Evolutionary conservation across 1,140 invertebrate species (phyloP).

Genomic region (Aphelinus certus): DNA sequence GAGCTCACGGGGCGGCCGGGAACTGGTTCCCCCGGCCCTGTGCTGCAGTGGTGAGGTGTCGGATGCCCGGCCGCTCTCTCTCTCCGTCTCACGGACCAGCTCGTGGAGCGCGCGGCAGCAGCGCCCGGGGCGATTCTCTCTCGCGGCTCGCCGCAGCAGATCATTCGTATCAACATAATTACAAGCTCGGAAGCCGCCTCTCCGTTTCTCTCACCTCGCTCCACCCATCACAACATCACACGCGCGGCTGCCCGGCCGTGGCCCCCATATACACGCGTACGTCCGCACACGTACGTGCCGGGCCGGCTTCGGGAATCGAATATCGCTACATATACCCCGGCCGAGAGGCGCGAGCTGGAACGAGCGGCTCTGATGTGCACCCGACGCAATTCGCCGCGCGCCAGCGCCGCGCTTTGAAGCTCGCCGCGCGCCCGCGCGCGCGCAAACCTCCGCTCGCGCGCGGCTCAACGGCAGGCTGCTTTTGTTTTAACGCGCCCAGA

Average conservation of each 20-base stretch:
- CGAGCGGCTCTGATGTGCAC: conserved; percentile 21
- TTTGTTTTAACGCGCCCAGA: conserved; percentile 13
- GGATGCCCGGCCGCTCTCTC: neutral
- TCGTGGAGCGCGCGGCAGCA: conserved; percentile 48
- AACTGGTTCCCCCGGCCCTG: conserved; percentile 66
- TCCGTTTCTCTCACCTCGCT: conserved; percentile 66
- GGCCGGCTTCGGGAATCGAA: conserved; percentile 27
- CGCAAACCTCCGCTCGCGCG: no score
- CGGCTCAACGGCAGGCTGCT: neutral
- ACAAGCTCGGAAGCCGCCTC: conserved; percentile 67
- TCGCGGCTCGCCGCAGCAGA: conserved; percentile 63
- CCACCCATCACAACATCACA: conserved; percentile 65
- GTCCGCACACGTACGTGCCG: neutral
- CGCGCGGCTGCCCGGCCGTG: conserved; percentile 46
- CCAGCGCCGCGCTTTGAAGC: conserved; percentile 24
- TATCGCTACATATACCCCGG: neutral
- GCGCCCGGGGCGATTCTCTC: conserved; percentile 54
- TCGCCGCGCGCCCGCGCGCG: conserved; percentile 1
- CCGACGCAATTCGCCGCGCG: conserved; percentile 15
- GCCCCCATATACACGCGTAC: neutral
- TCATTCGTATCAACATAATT: conserved; percentile 68
- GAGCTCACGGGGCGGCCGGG: conserved; percentile 36
- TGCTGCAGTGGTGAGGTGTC: conserved; percentile 50
- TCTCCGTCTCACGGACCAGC: neutral
- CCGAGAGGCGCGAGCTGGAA: no score